Base-by-base conservation (phyloP, 1,140 invertebrate species). In the Globodera rostochiensis region DNA sequence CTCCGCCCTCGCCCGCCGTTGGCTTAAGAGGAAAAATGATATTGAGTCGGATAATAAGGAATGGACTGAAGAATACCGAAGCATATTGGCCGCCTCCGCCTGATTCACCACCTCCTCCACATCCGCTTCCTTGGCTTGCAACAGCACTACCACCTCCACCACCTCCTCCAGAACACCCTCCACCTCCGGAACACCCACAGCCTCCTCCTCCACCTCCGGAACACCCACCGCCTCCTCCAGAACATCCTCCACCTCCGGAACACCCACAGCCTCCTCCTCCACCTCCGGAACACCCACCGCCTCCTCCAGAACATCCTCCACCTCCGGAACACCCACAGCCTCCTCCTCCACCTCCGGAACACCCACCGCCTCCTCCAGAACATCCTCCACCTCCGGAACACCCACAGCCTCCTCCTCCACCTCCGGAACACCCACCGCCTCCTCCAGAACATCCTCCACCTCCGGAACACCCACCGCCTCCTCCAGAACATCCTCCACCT, bases 61-160 rank as follows among this genome's bases (percentile, higher is more conserved):
- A 64, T 13, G 3, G 19, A 64, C 53, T 15, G 15, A 53, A 15
- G 15, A 64, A 19, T 19, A 64, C 57, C 57, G 57, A 64, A 4
- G 57, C 57, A 64, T 64, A 64, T 19, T 64, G 57, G 6, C 69
- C 69, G 3, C 69, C 69, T 71, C 69, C 69, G 69, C 69, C 46
- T 45, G 36, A 71, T 71, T 47, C 69, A 47, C 69, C 25, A 47
- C 69, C 69, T 64, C 57, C 57, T 19, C 57, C 57, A 64, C 57
- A 6, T 15, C 57, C 11, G 19, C 57, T 3, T 13, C 57, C 57
- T 13, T 15, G 36, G 36, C 36, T 36, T 36, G 36, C 36, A 36
- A 36, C 36, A 36, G 36, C 11, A 19, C 57, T 11, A 19, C 57
- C 57, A 5, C 57, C 57, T 15, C 57, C 57, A 4, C 57, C 57